phyloP scores from a whole-genome alignment of 2,888 invertebrate genomes.

The Phorcus lineatus region DNA sequence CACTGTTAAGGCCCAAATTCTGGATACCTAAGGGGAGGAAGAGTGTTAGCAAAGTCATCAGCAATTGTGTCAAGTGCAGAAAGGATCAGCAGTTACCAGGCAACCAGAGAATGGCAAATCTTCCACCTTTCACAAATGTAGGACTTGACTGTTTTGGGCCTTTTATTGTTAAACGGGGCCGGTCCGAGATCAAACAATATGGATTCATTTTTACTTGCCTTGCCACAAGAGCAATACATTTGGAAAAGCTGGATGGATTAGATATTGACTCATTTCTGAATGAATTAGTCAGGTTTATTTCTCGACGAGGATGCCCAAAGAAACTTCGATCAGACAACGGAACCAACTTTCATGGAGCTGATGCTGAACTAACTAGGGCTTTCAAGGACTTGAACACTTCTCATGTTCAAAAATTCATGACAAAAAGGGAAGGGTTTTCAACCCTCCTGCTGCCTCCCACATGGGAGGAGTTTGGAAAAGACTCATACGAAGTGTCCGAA shows the following conservation, averaged over 20 bases:
- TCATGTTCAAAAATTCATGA: background rate
- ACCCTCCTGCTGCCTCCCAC: conserved; percentile 23
- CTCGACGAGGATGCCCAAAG: conserved; percentile 44
- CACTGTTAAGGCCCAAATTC: conserved; percentile 38
- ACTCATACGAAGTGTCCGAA: conserved; percentile 20
- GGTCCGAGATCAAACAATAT: conserved; percentile 53
- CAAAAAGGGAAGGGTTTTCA: conserved; percentile 8
- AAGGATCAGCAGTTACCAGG: too few species aligned
- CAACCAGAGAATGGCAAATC: conserved; percentile 45
- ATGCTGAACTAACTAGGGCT: conserved; percentile 44
- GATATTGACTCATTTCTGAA: conserved; percentile 55
- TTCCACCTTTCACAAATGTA: conserved; percentile 51
- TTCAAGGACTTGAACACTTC: too few species aligned
- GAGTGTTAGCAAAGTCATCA: conserved; percentile 29
- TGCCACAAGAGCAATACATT: conserved; percentile 50
- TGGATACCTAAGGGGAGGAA: conserved; percentile 45
- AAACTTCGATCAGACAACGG: conserved; percentile 51
- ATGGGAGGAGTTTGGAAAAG: too few species aligned
- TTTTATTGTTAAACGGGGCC: too few species aligned
- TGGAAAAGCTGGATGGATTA: conserved; percentile 51
- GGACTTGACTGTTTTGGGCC: conserved; percentile 59
- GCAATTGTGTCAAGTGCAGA: too few species aligned
- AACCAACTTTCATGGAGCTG: conserved; percentile 53
- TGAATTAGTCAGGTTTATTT: conserved; percentile 46
- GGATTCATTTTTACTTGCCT: conserved; percentile 55